Base-by-base conservation (phyloP, 2,113 vertebrate species). In the Phoxinus phoxinus region DNA sequence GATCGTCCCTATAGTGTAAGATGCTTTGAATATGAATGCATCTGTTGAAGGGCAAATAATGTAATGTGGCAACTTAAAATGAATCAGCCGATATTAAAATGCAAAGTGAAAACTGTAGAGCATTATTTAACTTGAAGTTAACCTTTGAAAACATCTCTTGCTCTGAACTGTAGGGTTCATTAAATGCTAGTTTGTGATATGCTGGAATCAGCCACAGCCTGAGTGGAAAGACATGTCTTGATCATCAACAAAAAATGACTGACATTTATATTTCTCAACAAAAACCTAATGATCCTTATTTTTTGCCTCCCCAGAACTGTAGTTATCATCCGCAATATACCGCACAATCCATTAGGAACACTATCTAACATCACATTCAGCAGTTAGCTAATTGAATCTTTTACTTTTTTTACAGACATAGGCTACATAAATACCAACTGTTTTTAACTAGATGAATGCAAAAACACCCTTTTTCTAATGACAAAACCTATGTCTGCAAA, bases 211-310 rank as follows among this genome's bases (percentile, higher is more conserved):
- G 61, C 59, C 23, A 21, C 74, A 71, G 83, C 30, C 53, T 69
- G 32, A 77, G 53, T 74, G 82, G 30, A 75, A 74, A 75, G 81
- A 12, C 32, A 35, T 61, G 63, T 65, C 56, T 85, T 77, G 48
- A 82, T 82, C 83, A 65, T 88, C 81, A 67, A 67, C 25, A 65
- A 48, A 75, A 79, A 79, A 58, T 75, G 74, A 46, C 23, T 51
- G 77, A 41, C 63, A 63, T 76, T 80, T 80, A 69, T 67, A 27
- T 85, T 86, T 59, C 78, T 81, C 48, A 86, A 77, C 85, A 69
- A 48, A 86, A 84, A 84, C 44, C 17, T 76, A 88, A 86, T 74
- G 84, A 86, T 86, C 81, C 81, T 86, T 80, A 56, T 65, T 74
- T 35, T 67, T 73, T 56, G 56, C 58, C 80, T 32, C 67, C 59